Evolutionary conservation across 2,888 invertebrate genomes (phyloP), one percentile per base, ranked within the genome.

Genomic region (Argynnis bischoffii): DNA sequence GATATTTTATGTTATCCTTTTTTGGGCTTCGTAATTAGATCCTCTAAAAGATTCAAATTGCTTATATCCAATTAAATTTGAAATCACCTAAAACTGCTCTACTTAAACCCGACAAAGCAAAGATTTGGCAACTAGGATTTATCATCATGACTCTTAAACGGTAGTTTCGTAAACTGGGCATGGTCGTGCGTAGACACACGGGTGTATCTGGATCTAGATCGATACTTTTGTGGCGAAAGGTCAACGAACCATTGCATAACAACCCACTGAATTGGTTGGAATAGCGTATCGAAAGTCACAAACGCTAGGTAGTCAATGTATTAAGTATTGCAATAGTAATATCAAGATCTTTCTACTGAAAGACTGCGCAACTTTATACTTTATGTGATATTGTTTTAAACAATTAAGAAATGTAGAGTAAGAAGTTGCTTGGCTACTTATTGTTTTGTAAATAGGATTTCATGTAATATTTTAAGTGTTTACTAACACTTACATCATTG

Each of bases 141-240:
- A 70, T 64, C 67, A 66, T 71, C 69, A 69, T 67, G 71, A 66
- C 46, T 67, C 66, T 64, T 69, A 66, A 64, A 66, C 55, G 55
- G 66, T 48, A 59, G 59, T 77, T 74, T 74, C 72, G 74, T 72
- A 77, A 77, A 64, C 57, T 72, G 74, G 77, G 74, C 69, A 76
- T 74, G 76, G 73, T 73, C 74, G 75, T 71, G 71, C 74, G 75
- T 74, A 69, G 81, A 81, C 76, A 81, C 78, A 79, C 79, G 79
- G 82, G 26, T 4, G 26, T 85, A 88, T 89, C 87, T 82, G 74
- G 81, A 90, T 90, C 90, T 89, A 89, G 89, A 88, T 86, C 87
- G 81, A 84, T 83, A 89, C 86, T 86, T 85, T 86, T 81, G 86
- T 82, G 80, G 85, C 81, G 87, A 90, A 90, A 91, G 90, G 90